Base-by-base conservation (phyloP, 2,888 invertebrate genomes). In the Diaphora mendica region DNA sequence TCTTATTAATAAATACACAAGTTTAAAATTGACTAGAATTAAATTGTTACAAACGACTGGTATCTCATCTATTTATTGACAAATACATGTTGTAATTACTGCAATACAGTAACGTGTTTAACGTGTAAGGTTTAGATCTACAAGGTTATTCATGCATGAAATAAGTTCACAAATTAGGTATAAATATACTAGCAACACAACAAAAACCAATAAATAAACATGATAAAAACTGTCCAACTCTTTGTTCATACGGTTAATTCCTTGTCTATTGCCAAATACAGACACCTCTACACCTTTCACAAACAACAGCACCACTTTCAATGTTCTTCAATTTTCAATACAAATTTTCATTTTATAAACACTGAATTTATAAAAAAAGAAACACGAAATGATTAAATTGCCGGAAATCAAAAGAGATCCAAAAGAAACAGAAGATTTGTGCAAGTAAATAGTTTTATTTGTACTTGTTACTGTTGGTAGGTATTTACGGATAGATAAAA, bases 381-480 rank as follows among this genome's bases (percentile, higher is more conserved):
- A 64, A 64, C 23, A 76, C 20, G 69, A 64, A 71, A 90, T 90
- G 91, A 81, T 91, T 39, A 76, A 88, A 76, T 79, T 91, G 26
- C 90, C 91, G 4, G 86, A 87, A 83, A 81, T 79, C 30, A 79
- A 84, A 74, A 80, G 82, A 4, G 82, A 88, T 69, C 81, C 87
- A 0, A 85, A 87, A 55, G 83, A 87, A 65, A 83, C 86, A 3
- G 85, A 86, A n/a, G 83, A 79, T 42, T 72, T 89, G 9, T 91
- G 91, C 86, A 88, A 87, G 91, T 91, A 70, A 84, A 81, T 82
- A 55, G 11, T 39, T 51, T 68, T 51, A 51, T 33, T 51, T 8
- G 17, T 30, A 30, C 2, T 30, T 62, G 62, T 17, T 30, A 62
- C 30, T 62, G 2, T 62, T 62, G 3, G 5, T 26, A 59, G 13